Evolutionary conservation across 2,797 vertebrate species (phyloP), one percentile per base, ranked within the genome.

Genomic region (Gymnothorax javanicus): DNA sequence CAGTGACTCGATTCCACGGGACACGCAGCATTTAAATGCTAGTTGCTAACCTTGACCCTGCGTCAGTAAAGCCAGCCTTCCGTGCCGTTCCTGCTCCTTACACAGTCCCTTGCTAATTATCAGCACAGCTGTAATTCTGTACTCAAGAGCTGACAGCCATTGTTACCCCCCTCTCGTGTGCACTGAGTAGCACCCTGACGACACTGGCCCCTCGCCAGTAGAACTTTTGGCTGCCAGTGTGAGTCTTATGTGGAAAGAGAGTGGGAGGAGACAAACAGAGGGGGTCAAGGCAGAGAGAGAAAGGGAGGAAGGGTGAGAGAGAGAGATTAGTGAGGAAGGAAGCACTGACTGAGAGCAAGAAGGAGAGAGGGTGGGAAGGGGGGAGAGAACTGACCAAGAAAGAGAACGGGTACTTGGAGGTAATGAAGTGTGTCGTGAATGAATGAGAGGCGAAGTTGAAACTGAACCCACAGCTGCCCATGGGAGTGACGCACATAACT

Each of bases 351-450:
- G 15, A 75, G 59, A 50, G 43, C n/a, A 6, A 71, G 81, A 23
- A 56, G 54, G n/a, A 71, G 69, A 71, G n/a, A n/a, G 82, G 15
- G 91, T 52, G 88, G 91, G 92, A 86, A 43, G 33, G 33, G 33
- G 64, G 25, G 23, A n/a, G 64, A 67, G 23, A 67, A n/a, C 20
- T n/a, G 23, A n/a, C 92, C 20, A 4, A 9, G 50, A 60, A 50
- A 50, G 50, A 23, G 8, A 67, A 85, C 4, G 62, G 73, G 82
- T 93, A 92, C 90, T 91, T 90, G 86, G 88, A 92, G 91, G 71
- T 92, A 93, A 93, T 94, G 91, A 93, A 87, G 83, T 91, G 43
- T 90, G 86, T 86, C 90, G 90, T 88, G 84, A 87, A 89, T 90
- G 91, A 93, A 92, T 91, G 83, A 50, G 85, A 93, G 90, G 84